Conservation (phyloP, 2,113 vertebrate genomes). For the Centropus unirufus region DNA sequence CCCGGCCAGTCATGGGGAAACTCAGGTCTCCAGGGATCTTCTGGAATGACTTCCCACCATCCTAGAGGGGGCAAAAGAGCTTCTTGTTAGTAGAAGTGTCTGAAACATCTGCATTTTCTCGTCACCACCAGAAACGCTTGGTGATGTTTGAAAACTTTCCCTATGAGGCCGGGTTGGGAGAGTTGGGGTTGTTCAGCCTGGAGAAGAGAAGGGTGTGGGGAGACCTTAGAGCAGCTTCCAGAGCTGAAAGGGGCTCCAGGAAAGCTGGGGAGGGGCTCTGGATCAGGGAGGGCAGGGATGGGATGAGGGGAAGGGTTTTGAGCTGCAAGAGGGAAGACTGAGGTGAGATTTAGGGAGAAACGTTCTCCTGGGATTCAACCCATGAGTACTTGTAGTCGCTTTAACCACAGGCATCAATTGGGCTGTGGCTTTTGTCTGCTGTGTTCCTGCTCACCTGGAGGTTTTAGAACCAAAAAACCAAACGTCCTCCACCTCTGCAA, state of each 20-base stretch:
- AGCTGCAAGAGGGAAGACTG: not conserved
- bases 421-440: not conserved
- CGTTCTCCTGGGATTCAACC: too few species aligned
- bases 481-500: not conserved
- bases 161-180: too few species aligned
- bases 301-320: too few species aligned
- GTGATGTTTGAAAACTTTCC: not conserved
- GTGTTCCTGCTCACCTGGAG: not conserved
- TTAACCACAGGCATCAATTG: not conserved
- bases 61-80: constrained; percentile 40
- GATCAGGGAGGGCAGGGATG: too few species aligned
- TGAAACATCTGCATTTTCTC: not conserved
- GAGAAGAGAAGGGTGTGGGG: too few species aligned
- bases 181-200: too few species aligned
- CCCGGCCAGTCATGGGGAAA: constrained; percentile 77
- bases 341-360: not conserved
- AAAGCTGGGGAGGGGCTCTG: too few species aligned
- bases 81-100: not conserved
- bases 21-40: constrained; percentile 70
- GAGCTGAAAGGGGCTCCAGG: too few species aligned
- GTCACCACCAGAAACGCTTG: not conserved
- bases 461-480: not conserved
- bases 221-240: too few species aligned
- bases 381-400: not conserved
- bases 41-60: constrained; percentile 57